Percentiles rank a stretch among this genome's conserved stretches.
Conservation (phyloP, 2,113 vertebrate species). For the Synchiropus splendidus region DNA sequence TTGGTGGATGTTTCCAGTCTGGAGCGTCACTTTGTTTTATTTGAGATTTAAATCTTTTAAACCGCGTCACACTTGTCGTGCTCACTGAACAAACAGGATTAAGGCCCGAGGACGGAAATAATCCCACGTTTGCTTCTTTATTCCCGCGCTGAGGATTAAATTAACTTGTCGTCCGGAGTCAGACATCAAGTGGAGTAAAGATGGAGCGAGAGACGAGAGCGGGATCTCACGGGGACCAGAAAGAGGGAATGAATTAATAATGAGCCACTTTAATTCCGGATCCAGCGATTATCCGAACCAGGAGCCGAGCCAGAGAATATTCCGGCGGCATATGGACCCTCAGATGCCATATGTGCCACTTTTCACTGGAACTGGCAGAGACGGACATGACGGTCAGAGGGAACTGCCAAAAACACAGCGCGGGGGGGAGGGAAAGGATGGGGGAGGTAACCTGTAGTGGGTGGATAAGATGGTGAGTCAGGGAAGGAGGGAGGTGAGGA, state of each 20-base stretch:
- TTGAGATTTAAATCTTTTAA: slow-evolving; percentile 16
- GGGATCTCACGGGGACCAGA: slow-evolving; percentile 11
- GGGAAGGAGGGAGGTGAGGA: slow-evolving; percentile 33
- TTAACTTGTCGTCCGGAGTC: slow-evolving; percentile 33
- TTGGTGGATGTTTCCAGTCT: neutral
- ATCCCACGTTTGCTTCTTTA: slow-evolving; percentile 41
- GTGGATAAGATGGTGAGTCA: neutral
- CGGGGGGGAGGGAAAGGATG: slow-evolving; percentile 64
- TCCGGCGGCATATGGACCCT: slow-evolving; percentile 99
- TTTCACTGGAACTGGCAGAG: slow-evolving; percentile 98
- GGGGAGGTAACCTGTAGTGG: slow-evolving; percentile 17
- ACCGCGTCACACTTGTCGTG: neutral
- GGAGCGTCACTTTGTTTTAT: slow-evolving; percentile 7
- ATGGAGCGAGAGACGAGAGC: slow-evolving; percentile 18
- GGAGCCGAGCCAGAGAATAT: slow-evolving; percentile 88
- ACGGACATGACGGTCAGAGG: slow-evolving; percentile 88
- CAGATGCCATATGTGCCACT: slow-evolving; percentile 98
- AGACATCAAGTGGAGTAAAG: slow-evolving; percentile 37
- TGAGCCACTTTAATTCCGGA: slow-evolving; percentile 70
- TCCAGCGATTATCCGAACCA: slow-evolving; percentile 81
- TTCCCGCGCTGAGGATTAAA: slow-evolving; percentile 44
- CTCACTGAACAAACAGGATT: slow-evolving; percentile 17
- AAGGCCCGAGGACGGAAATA: slow-evolving; percentile 14
- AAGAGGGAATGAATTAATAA: slow-evolving; percentile 71
- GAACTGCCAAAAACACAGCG: slow-evolving; percentile 97